These are phyloP conservation scores for Sciurus vulgaris DNA, from an alignment of 2,797 vertebrate species.

Conservation along the genomic window DNA sequence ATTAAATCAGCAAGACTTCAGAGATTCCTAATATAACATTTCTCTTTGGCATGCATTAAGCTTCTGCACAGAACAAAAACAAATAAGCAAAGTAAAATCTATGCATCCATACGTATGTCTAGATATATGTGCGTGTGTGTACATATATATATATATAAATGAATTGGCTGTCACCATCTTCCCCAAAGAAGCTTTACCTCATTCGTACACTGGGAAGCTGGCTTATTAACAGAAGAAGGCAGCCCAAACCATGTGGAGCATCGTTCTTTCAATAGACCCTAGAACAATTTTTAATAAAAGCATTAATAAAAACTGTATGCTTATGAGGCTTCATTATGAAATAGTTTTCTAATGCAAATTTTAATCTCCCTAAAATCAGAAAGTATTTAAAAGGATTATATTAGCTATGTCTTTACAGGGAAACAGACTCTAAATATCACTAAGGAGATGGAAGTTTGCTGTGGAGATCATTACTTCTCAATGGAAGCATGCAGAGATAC, in stretches of 20 bases:
- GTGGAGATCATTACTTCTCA: neutral
- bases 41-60: neutral
- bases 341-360: neutral
- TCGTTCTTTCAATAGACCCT: neutral
- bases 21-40: neutral
- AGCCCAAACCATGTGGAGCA: neutral
- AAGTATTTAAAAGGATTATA: neutral
- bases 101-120: neutral
- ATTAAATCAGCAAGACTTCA: neutral
- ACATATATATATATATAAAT: no score
- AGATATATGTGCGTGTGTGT: no score
- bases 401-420: neutral
- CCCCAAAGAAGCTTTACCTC: neutral
- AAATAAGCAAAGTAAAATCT: neutral
- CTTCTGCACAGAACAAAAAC: neutral
- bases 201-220: neutral
- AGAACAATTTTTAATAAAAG: conserved; percentile 12
- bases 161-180: neutral
- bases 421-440: neutral
- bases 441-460: neutral
- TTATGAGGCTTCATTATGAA: conserved; percentile 26
- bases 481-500: neutral
- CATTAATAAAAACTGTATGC: neutral
- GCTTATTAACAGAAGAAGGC: neutral
- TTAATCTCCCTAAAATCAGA: neutral